Base-by-base conservation (phyloP, 2,113 vertebrate species). In the Ammodytes dubius region DNA sequence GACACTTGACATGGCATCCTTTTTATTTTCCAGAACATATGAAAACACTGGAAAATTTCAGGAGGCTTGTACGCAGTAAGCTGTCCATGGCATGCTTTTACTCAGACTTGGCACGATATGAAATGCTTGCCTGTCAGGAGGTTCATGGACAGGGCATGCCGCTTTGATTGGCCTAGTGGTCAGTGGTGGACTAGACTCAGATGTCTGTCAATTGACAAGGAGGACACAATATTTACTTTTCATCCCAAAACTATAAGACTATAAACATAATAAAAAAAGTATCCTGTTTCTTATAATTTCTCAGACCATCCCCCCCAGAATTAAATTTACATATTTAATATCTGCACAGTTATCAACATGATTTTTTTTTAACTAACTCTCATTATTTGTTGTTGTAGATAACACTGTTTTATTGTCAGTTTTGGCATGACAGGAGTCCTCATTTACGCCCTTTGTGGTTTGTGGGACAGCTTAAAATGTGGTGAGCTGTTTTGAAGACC, bases 21-120 rank as follows among this genome's bases (percentile, higher is more conserved):
- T 85, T 27, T 89, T 84, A 70, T 87, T 91, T 92, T 83, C 81
- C 80, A 76, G 76, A 88, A 83, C 74, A 43, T 68, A 57, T 75
- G 76, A 84, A 93, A 85, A 86, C 77, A 87, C 52, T 60, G 83
- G 85, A 87, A 92, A 88, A 72, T 90, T 91, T 83, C 81, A 76
- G 75, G 37, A 78, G 63, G 40, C 69, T 71, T 76, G 14, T 77
- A 77, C 75, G 72, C 39, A 64, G 74, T 43, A 17, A 57, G 79
- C 73, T 52, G 65, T 60, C 68, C 52, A 57, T 73, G 75, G 71
- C 81, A 70, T 14, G 60, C 39, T 85, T 27, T 74, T 74, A 68
- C 65, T 76, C 72, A 59, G 72, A 70, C 80, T 81, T 85, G 85
- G 87, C 87, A 80, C 47, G 0, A 52, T 67, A 85, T 82, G 64